Percentiles rank a stretch among this genome's conserved stretches.
These are phyloP conservation scores for Tribolium castaneum DNA, from an alignment of 1,140 invertebrate species.

Conservation along the genomic window DNA sequence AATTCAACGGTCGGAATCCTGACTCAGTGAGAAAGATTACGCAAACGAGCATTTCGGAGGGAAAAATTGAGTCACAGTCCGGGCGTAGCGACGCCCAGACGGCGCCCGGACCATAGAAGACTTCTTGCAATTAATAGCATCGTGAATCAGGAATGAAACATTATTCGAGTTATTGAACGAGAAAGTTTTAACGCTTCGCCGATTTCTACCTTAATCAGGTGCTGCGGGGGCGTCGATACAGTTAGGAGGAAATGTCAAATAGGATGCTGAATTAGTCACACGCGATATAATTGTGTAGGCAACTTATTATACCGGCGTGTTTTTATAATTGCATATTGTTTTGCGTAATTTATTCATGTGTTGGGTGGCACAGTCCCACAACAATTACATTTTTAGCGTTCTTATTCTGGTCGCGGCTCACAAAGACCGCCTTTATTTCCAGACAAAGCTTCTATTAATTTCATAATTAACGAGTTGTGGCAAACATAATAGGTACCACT, in stretches of 20 bases:
- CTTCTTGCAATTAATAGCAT: background rate
- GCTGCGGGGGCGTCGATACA: constrained; percentile 21
- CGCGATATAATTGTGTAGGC: constrained; percentile 29
- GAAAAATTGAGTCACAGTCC: constrained; percentile 5
- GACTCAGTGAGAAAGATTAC: constrained; percentile 12
- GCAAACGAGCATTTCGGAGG: background rate
- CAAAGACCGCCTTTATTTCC: too few species aligned
- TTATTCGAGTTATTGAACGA: constrained; percentile 11
- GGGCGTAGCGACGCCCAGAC: constrained; percentile 12
- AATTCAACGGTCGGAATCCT: background rate
- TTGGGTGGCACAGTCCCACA: background rate
- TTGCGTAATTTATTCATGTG: constrained; percentile 29
- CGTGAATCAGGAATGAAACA: constrained; percentile 11
- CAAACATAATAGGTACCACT: background rate
- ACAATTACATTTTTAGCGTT: background rate
- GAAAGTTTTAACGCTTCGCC: constrained; percentile 11
- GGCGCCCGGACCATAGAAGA: background rate
- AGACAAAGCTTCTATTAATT: too few species aligned
- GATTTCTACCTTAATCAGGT: constrained; percentile 34
- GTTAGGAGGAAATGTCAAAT: constrained; percentile 27
- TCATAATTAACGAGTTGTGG: background rate
- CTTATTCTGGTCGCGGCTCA: background rate
- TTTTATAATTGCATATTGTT: constrained; percentile 40
- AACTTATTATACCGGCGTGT: constrained; percentile 30
- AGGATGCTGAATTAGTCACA: constrained; percentile 6